Percentiles rank a stretch among this genome's conserved stretches.
phyloP scores from a whole-genome alignment of 2,797 vertebrate species.

The Lepus townsendii region DNA sequence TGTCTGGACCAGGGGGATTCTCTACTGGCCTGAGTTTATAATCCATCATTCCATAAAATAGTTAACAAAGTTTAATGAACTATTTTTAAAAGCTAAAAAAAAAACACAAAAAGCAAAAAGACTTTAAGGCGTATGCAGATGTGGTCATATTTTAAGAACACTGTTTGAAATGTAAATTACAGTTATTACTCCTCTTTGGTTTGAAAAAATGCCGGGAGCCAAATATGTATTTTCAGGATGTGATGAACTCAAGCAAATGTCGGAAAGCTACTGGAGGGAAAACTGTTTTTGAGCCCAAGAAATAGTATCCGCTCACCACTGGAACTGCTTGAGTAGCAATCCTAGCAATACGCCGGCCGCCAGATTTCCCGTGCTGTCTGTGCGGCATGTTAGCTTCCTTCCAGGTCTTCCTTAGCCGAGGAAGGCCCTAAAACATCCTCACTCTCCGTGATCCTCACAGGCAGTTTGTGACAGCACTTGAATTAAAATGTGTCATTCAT shows the following conservation, averaged over 20 bases:
- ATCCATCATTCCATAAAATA: conserved; percentile 27
- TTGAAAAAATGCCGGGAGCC: conserved; percentile 71
- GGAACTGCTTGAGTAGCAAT: conserved; percentile 5
- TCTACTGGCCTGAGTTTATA: background rate
- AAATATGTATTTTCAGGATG: conserved; percentile 77
- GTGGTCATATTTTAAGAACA: conserved; percentile 77
- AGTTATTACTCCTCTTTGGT: conserved; percentile 57
- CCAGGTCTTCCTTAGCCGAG: background rate
- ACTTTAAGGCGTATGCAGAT: conserved; percentile 50
- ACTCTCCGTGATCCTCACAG: background rate
- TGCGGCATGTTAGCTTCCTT: background rate
- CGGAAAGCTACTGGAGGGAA: conserved; percentile 33
- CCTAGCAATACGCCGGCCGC: background rate
- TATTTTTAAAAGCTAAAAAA: conserved; percentile 66
- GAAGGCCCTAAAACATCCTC: background rate
- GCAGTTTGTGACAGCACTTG: background rate
- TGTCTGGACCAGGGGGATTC: background rate
- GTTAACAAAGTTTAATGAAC: background rate
- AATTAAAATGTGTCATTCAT: background rate
- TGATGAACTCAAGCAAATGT: conserved; percentile 58
- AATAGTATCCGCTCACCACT: background rate
- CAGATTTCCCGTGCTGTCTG: background rate
- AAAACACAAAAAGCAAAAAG: background rate
- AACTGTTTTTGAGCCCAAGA: conserved; percentile 57
- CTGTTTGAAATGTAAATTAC: conserved; percentile 82